phyloP scores from a whole-genome alignment of 2,888 invertebrate genomes.

The Eupelmus urozonus region DNA sequence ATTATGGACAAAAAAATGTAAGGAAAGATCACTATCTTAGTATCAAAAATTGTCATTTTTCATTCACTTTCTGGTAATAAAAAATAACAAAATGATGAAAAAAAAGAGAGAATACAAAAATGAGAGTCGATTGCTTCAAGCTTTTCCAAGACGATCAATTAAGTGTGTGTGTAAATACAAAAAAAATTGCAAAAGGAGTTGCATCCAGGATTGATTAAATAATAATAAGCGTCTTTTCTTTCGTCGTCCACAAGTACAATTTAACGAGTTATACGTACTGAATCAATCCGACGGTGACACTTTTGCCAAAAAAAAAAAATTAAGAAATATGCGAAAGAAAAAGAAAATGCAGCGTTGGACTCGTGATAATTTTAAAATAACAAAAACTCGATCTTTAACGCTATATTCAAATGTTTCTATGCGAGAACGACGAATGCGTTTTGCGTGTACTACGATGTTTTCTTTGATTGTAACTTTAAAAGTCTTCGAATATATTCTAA shows the following conservation, averaged over 20 bases:
- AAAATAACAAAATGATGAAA: constrained; percentile 23
- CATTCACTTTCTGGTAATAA: constrained; percentile 48
- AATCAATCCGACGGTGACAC: constrained; percentile 42
- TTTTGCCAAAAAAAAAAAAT: constrained; percentile 47
- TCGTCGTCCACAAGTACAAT: constrained; percentile 55
- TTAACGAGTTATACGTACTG: constrained; percentile 54
- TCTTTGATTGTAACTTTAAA: constrained; percentile 70
- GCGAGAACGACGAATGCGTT: constrained; percentile 70
- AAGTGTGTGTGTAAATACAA: constrained; percentile 46
- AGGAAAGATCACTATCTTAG: constrained; percentile 25
- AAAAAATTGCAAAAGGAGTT: constrained; percentile 46
- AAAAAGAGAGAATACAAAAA: constrained; percentile 12
- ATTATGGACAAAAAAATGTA: constrained; percentile 40
- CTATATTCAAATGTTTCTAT: constrained; percentile 65
- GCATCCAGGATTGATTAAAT: constrained; percentile 26
- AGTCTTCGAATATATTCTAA: constrained; percentile 72
- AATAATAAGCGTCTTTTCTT: constrained; percentile 36
- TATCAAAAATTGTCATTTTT: constrained; percentile 44
- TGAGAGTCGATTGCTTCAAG: constrained; percentile 45
- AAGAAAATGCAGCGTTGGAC: constrained; percentile 42
- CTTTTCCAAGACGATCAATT: constrained; percentile 50
- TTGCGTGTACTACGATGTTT: constrained; percentile 72
- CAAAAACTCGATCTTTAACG: constrained; percentile 47
- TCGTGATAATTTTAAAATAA: constrained; percentile 51
- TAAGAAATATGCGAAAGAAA: constrained; percentile 17